Conservation (phyloP, 2,888 invertebrate genomes). For the Plebejus melissa region DNA sequence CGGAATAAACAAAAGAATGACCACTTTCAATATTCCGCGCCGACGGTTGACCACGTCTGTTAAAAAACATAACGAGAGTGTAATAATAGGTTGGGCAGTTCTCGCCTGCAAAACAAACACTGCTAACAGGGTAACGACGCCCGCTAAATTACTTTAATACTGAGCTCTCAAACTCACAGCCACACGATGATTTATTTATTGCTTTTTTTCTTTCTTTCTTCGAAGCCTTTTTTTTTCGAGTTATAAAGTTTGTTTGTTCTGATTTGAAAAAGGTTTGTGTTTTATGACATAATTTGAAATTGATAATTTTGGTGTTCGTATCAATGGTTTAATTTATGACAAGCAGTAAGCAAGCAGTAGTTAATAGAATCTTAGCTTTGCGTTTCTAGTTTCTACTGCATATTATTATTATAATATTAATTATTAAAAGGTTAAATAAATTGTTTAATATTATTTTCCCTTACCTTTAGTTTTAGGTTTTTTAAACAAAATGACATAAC, state of each 20-base stretch:
- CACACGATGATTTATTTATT: constrained; percentile 37
- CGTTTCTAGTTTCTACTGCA: neutral
- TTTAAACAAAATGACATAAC: too few species aligned
- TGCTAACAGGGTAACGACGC: constrained; percentile 55
- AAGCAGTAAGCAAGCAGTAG: too few species aligned
- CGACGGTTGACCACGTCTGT: constrained; percentile 54
- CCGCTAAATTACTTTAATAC: constrained; percentile 66
- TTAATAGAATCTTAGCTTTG: neutral
- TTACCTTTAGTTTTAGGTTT: too few species aligned
- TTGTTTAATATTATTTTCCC: too few species aligned
- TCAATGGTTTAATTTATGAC: neutral
- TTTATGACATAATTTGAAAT: constrained; percentile 18
- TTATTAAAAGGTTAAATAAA: too few species aligned
- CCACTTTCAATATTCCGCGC: constrained; percentile 32
- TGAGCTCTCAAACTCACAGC: constrained; percentile 35
- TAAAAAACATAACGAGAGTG: constrained; percentile 70
- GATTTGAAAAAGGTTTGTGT: constrained; percentile 4
- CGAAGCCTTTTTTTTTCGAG: neutral
- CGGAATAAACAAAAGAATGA: neutral
- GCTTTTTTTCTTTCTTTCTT: constrained; percentile 27
- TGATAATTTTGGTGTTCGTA: neutral
- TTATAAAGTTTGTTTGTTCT: constrained; percentile 26
- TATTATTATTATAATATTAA: too few species aligned
- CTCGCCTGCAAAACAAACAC: constrained; percentile 79
- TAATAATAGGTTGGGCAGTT: constrained; percentile 75